These are phyloP conservation scores for Periparus ater DNA, from an alignment of 2,797 vertebrate genomes.

Conservation along the genomic window DNA sequence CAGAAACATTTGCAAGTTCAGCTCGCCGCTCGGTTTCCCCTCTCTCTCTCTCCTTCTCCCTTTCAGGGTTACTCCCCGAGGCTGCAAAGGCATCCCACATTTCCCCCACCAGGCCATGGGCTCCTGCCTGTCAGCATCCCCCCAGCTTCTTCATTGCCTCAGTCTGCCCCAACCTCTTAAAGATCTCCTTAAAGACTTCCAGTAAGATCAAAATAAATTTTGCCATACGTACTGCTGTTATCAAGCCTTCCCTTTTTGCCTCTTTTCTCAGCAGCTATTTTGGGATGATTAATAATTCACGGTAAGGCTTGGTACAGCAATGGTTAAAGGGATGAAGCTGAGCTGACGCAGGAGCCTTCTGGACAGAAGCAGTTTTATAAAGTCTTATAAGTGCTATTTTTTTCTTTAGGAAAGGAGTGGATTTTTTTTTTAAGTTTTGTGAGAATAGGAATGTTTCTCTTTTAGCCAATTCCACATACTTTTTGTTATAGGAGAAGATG, in stretches of 20 bases:
- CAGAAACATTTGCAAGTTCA: constrained; percentile 60
- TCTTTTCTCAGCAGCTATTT: constrained; percentile 36
- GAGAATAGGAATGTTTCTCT: constrained; percentile 67
- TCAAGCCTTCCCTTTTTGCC: background rate
- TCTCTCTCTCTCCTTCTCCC: background rate
- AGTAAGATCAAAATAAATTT: background rate
- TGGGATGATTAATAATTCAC: background rate
- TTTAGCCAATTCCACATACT: constrained; percentile 70
- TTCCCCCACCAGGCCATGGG: background rate
- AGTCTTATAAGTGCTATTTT: constrained; percentile 39
- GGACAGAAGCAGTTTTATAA: constrained; percentile 43
- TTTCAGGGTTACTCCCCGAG: background rate
- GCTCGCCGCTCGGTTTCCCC: background rate
- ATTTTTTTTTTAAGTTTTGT: constrained; percentile 45
- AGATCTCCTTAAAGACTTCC: background rate
- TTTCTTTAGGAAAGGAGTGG: constrained; percentile 43
- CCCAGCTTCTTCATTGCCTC: background rate
- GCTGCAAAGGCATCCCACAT: background rate
- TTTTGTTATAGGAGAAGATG: constrained; percentile 69
- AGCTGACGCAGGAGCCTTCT: constrained; percentile 27
- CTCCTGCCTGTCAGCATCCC: background rate
- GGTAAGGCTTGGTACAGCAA: background rate
- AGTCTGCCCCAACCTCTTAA: background rate
- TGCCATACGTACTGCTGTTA: background rate
- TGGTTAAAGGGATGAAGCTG: background rate